Conservation (phyloP, 2,113 vertebrate genomes). For the Promerops cafer region DNA sequence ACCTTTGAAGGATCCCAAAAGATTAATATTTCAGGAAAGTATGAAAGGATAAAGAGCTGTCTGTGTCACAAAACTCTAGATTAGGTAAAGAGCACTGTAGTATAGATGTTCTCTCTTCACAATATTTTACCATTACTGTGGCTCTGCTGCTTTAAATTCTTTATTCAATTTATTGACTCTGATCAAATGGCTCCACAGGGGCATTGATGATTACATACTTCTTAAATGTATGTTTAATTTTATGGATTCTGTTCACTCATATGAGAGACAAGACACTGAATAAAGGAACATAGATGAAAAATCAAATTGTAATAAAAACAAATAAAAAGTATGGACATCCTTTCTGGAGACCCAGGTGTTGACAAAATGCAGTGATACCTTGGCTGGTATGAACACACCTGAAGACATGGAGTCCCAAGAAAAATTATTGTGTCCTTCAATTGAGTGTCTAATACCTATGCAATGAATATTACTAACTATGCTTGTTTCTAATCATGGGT, state of each 20-base stretch:
- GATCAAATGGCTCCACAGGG: background rate
- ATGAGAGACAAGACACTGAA: background rate
- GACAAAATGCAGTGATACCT: background rate
- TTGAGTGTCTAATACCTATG: background rate
- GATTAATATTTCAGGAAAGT: background rate
- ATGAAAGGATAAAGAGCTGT: background rate
- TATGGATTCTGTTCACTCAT: background rate
- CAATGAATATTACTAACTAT: background rate
- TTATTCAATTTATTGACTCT: background rate
- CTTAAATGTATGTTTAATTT: background rate
- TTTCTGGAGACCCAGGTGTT: background rate
- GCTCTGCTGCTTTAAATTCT: background rate
- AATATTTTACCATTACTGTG: background rate
- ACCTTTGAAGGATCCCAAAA: background rate
- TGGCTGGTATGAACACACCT: background rate
- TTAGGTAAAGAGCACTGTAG: background rate
- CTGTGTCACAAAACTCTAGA: background rate
- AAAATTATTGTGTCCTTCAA: background rate
- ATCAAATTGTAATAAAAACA: background rate
- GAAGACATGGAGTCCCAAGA: background rate
- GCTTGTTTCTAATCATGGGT: background rate
- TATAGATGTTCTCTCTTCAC: background rate
- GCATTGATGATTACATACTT: background rate
- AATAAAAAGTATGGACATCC: background rate
- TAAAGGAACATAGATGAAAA: background rate